A percentile compares a stretch with the other conserved stretches of the same genome.
These are phyloP conservation scores for Geophilus truncorum DNA, from an alignment of 2,888 invertebrate genomes.

Conservation along the genomic window DNA sequence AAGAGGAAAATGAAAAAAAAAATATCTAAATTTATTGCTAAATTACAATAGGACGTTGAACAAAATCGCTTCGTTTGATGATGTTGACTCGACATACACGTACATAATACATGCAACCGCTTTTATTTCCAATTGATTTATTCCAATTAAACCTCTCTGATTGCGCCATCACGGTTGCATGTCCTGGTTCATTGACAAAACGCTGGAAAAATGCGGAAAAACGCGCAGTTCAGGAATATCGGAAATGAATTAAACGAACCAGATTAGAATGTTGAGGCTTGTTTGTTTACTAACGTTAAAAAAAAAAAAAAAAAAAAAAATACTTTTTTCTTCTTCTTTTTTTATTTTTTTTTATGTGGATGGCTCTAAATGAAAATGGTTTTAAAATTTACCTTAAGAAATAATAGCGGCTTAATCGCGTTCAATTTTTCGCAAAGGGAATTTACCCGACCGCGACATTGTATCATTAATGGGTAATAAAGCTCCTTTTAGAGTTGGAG, in stretches of 20 bases:
- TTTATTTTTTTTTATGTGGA: no score
- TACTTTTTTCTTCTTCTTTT: no score
- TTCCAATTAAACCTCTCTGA: neutral
- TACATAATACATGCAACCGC: neutral
- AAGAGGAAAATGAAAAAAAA: neutral
- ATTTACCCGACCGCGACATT: slow-evolving; percentile 21
- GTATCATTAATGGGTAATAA: slow-evolving; percentile 27
- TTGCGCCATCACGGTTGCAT: neutral
- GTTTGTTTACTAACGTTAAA: no score
- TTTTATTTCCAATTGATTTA: neutral
- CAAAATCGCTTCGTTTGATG: neutral
- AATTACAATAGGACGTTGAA: neutral
- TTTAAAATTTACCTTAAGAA: slow-evolving; percentile 12
- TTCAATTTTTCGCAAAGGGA: slow-evolving; percentile 9
- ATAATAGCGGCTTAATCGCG: neutral
- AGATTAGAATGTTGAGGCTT: neutral
- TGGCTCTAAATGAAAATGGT: neutral
- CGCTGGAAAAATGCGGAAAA: neutral
- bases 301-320: no score
- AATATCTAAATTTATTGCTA: neutral
- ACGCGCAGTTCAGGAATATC: neutral
- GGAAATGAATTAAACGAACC: neutral
- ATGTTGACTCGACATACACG: neutral
- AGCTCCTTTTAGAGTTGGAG: neutral
- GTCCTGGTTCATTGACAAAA: slow-evolving; percentile 7